Evolutionary conservation across 2,888 invertebrate species (phyloP), one percentile per base, ranked within the genome.

Genomic region (Drosophila ochracea): DNA sequence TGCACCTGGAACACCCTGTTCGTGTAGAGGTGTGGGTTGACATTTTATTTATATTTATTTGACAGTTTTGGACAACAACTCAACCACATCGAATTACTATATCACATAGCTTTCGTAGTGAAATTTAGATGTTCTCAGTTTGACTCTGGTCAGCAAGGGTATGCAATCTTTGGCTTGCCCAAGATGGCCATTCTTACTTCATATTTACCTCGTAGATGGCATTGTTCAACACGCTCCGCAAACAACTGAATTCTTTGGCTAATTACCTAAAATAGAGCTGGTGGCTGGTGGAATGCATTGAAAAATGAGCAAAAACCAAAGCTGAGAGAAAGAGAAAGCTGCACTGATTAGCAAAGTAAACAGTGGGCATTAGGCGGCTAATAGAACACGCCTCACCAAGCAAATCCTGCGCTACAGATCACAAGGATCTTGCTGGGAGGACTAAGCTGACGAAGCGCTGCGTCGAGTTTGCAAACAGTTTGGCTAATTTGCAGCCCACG

Each of bases 401-500:
- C 47, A 53, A 63, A 71, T 57, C 72, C 52, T 2, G 13, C 11
- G 43, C 43, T 13, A n/a, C 60, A 66, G 61, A 76, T 76, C 64
- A 7, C 39, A 43, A 67, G 68, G 41, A 53, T 57, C n/a, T 39
- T 3, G 33, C 10, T 35, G 39, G 43, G 35, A 19, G 25, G 47
- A 43, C 62, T 75, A 76, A 76, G 49, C 77, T 62, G 41, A 28
- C 47, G 69, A 69, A 68, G 60, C 43, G 58, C 41, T 43, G 68
- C 54, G 64, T 47, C 60, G 67, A 86, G 86, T 89, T 87, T 83
- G 76, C 78, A 89, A 88, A 89, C 82, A 85, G 78, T 73, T 82
- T 65, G 87, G 76, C 78, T 80, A 84, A 88, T 89, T 86, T 83
- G 49, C 62, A 70, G 79, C 67, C 81, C 67, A 63, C 62, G 67